These are phyloP conservation scores for Odobenus rosmarus DNA, from an alignment of 2,113 vertebrate genomes.

Conservation along the genomic window DNA sequence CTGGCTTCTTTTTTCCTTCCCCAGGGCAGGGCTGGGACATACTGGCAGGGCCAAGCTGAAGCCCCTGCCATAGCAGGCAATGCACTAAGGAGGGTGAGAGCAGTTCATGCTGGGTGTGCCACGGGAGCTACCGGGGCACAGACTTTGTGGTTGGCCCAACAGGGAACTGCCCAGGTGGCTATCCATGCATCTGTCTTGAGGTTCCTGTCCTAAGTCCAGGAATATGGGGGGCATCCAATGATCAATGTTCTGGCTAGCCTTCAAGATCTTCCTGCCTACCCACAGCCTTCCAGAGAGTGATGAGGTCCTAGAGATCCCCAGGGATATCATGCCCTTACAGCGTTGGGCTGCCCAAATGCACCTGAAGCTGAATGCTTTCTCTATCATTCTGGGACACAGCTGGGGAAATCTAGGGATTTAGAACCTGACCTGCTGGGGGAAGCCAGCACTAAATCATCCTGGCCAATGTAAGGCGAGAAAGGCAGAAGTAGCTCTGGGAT, in stretches of 20 bases:
- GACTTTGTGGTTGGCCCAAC: neutral
- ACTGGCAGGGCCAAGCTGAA: neutral
- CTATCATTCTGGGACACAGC: neutral
- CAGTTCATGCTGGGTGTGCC: neutral
- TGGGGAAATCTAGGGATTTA: neutral
- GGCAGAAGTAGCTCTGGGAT: neutral
- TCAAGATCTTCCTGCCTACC: neutral
- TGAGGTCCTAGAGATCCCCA: neutral
- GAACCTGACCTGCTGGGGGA: neutral
- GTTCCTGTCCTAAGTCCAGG: neutral
- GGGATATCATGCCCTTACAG: neutral
- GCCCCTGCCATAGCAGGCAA: neutral
- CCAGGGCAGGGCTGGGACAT: neutral
- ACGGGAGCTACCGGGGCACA: neutral
- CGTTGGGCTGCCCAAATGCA: neutral
- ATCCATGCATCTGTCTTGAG: neutral
- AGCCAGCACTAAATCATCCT: neutral
- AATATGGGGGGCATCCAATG: neutral
- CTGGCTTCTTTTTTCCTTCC: constrained; percentile 46
- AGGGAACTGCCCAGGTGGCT: neutral
- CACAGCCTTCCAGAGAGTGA: neutral
- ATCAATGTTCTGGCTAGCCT: neutral
- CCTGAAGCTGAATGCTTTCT: neutral
- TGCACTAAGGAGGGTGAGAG: neutral
- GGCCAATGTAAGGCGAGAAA: neutral